Evolutionary conservation across 1,140 invertebrate species (phyloP), one percentile per base, ranked within the genome.

Genomic region (Trachymyrmex septentrionalis): DNA sequence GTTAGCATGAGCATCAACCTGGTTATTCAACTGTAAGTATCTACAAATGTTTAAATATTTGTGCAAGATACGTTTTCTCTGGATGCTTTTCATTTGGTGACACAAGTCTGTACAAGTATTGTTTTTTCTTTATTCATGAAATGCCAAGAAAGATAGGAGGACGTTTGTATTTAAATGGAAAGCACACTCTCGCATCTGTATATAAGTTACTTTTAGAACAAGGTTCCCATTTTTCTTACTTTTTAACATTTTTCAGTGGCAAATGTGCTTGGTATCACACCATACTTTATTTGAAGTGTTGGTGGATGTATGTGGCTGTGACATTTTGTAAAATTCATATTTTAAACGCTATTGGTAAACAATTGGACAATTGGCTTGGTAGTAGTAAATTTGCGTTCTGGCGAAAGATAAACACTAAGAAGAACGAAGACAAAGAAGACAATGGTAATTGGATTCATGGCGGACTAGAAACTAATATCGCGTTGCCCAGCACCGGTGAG

Each of bases 401-500:
- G 96, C 94, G 96, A 53, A 96, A 95, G 93, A 90, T 96, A 19
- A 96, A 96, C 78, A 95, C 96, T 75, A 96, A 96, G 93, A 96
- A 96, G 93, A 95, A 91, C 61, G 95, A 96, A 14, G 93, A 94
- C 14, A 94, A 94, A 78, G 93, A 95, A 64, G 94, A 95, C 24
- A 93, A 90, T 87, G 86, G 64, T 84, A 93, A 92, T 82, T 95
- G 93, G 93, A 93, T 95, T 88, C 96, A 95, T 50, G 95, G 96
- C 55, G 97, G 97, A 69, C 95, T 98, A 16, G 97, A 98, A 86
- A 94, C 96, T 87, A 98, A 98, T 94, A 98, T 98, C 91, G 96
- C 97, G 27, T 95, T 99, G 91, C 98, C 98, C 0, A 97, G 97
- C 27, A 99, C 98, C 71, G 98, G 98, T 48, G 98, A 99, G 92